Evolutionary conservation across 2,797 vertebrate species (phyloP), one percentile per base, ranked within the genome.

Genomic region (Coranthus polyacanthus): DNA sequence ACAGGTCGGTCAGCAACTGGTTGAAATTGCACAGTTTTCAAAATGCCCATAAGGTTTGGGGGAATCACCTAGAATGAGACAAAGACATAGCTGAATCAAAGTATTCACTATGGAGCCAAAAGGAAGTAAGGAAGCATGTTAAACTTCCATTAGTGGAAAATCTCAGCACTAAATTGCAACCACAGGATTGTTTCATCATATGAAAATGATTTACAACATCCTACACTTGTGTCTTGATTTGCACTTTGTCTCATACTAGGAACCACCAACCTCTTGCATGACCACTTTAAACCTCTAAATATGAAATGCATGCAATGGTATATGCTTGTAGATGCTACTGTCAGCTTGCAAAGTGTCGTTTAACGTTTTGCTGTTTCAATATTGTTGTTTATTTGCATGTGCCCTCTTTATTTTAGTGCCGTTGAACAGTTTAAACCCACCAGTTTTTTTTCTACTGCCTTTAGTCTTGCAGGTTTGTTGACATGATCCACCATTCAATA

Each of bases 1-100:
- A 98, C 95, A 99, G 98, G 98, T 99, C 94, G 93, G 98, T 98
- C 90, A 73, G 82, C 88, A 85, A 83, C 89, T 83, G 11, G 51
- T 65, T 52, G 81, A 89, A 87, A 81, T 81, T 75, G 89, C 83
- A 91, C 87, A 75, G 75, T 79, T 79, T 83, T 85, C 20, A 32
- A 84, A 87, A 90, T 82, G 8, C 59, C 52, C 42, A 4, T 82
- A 85, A 86, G 43, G 42, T 51, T 20, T 16, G 73, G 32, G 15
- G 49, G 67, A 38, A 67, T 79, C 55, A 41, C 46, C 47, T 62
- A 67, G 70, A 68, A 79, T 80, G 78, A 32, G 72, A 81, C 75
- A 81, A 82, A 78, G 55, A 12, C 8, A 22, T 4, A 16, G 11
- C 1, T 15, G 10, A 69, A 8, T 20, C 4, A 26, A 34, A 55